Evolutionary conservation across 2,888 invertebrate species (phyloP), one percentile per base, ranked within the genome.

Genomic region (Drosophila prostipennis): DNA sequence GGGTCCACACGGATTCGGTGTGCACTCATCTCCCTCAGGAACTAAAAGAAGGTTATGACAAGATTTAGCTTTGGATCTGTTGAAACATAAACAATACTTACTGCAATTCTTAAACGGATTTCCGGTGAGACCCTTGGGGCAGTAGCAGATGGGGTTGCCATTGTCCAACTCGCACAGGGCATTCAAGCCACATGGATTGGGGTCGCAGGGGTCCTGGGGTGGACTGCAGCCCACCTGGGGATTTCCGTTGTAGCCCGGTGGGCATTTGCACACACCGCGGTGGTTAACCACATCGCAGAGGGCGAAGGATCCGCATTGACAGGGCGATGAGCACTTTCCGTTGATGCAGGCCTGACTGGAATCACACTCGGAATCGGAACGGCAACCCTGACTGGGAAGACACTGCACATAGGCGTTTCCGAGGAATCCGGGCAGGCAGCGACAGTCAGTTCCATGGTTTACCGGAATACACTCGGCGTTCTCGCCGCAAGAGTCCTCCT

Each of bases 61-160:
- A 23, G 1, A 11, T 26, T 23, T 51, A 16, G 11, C 7, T 11
- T 32, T 6, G 6, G 2, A 1, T 14, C 4, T 14, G 1, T 3
- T 11, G 0, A 2, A 19, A 34, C 16, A 16, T 13, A 19, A 6
- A 3, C 1, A 42, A 78, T 92, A 96, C 96, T 94, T 94, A 97
- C 97, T 96, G 94, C 97, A 97, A 92, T 95, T 96, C 90, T 95
- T 94, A 91, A 97, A 97, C 45, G 98, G 98, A 93, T 98, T 97
- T 91, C 98, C 98, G 4, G 97, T 97, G 74, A 96, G 93, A 72
- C 97, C 97, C 91, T 96, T 96, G 0, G 97, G 97, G 89, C 98
- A 98, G 92, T 94, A 96, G 89, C 98, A 98, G 77, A 97, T 96
- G 2, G 97, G 97, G 91, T 95, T 96, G 54, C 96, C 97, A 82